These are phyloP conservation scores for Rhyacichthys aspro DNA, from an alignment of 2,797 vertebrate genomes.

Conservation along the genomic window DNA sequence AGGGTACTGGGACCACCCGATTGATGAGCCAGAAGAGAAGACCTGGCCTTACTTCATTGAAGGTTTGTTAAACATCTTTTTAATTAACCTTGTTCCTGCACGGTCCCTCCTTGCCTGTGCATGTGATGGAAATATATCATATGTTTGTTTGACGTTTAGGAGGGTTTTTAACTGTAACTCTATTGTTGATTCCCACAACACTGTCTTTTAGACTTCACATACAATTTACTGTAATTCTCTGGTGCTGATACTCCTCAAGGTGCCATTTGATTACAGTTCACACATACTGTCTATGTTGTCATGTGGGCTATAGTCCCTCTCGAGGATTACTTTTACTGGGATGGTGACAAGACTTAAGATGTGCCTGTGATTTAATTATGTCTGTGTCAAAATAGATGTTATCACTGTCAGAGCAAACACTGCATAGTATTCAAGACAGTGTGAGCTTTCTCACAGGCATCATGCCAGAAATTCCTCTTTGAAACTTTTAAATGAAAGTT, in stretches of 20 bases:
- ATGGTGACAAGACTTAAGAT: slow-evolving; percentile 46
- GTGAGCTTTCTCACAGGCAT: slow-evolving; percentile 26
- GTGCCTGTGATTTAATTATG: slow-evolving; percentile 56
- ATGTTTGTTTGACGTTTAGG: slow-evolving; percentile 62
- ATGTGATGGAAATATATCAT: slow-evolving; percentile 57
- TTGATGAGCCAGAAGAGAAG: slow-evolving; percentile 78
- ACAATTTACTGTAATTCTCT: slow-evolving; percentile 18
- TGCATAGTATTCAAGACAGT: slow-evolving; percentile 14
- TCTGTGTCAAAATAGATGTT: slow-evolving; percentile 50
- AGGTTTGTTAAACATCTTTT: slow-evolving; percentile 69
- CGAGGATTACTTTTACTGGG: slow-evolving; percentile 44
- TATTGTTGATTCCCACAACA: slow-evolving; percentile 15
- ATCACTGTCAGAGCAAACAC: slow-evolving; percentile 17
- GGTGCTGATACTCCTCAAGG: slow-evolving; percentile 39
- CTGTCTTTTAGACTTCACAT: slow-evolving; percentile 17
- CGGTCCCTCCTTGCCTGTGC: slow-evolving; percentile 27
- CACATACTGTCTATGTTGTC: slow-evolving; percentile 23
- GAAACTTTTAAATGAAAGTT: slow-evolving; percentile 12
- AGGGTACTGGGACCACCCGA: slow-evolving; percentile 78
- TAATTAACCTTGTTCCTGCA: slow-evolving; percentile 52
- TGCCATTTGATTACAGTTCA: slow-evolving; percentile 49
- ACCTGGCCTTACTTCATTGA: slow-evolving; percentile 81
- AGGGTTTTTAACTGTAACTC: slow-evolving; percentile 39
- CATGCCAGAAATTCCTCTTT: slow-evolving; percentile 2
- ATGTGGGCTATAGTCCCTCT: slow-evolving; percentile 41